Conservation (phyloP, 1,140 invertebrate genomes). For the Propsilocerus akamusi region DNA sequence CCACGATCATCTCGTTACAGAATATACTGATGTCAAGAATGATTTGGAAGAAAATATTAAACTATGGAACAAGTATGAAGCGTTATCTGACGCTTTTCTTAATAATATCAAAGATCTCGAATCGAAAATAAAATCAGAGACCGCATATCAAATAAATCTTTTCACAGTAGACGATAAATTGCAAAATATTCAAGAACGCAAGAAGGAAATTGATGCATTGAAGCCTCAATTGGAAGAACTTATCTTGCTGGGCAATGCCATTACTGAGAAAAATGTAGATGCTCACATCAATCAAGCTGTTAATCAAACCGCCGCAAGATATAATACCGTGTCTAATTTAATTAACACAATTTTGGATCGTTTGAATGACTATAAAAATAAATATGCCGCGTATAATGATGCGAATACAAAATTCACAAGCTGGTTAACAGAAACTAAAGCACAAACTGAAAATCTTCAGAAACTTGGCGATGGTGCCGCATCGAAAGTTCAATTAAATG, state of each 20-base stretch:
- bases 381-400: conserved; percentile 43
- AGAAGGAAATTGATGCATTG: conserved; percentile 40
- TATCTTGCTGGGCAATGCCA: conserved; percentile 43
- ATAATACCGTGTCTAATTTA: conserved; percentile 56
- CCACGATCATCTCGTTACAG: conserved; percentile 43
- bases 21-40: conserved; percentile 45
- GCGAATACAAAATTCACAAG: conserved; percentile 49
- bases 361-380: conserved; percentile 42
- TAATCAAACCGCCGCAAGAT: conserved; percentile 53
- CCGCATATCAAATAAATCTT: conserved; percentile 46
- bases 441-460: conserved; percentile 46
- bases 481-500: conserved; percentile 45
- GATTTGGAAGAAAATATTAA: conserved; percentile 51
- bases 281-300: conserved; percentile 62
- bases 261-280: conserved; percentile 59
- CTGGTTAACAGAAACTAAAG: conserved; percentile 60
- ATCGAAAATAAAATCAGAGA: conserved; percentile 52
- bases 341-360: conserved; percentile 44
- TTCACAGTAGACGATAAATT: conserved; percentile 52
- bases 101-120: conserved; percentile 79
- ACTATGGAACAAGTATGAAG: conserved; percentile 66
- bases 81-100: conserved; percentile 50
- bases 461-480: conserved; percentile 42
- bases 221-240: conserved; percentile 45
- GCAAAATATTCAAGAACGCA: conserved; percentile 39